phyloP scores from a whole-genome alignment of 2,113 vertebrate genomes.

The Heloderma charlesbogerti region DNA sequence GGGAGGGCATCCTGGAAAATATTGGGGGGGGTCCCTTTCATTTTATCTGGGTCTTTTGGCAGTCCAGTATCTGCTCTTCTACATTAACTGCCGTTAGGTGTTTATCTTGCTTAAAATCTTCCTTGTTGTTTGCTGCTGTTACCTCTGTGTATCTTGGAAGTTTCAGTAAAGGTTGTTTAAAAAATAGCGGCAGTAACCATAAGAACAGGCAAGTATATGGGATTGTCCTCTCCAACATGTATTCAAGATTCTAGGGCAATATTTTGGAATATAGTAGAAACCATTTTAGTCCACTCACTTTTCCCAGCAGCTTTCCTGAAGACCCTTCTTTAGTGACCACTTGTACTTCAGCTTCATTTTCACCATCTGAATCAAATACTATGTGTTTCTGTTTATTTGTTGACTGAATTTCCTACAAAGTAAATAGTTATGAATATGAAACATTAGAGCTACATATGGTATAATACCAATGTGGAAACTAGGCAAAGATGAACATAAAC shows the following conservation, averaged over 20 bases:
- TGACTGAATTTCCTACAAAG: constrained; percentile 79
- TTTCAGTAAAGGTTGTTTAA: neutral
- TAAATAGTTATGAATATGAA: neutral
- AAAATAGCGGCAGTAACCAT: neutral
- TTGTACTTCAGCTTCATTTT: constrained; percentile 68
- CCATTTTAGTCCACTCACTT: constrained; percentile 65
- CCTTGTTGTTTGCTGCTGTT: neutral
- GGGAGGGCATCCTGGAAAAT: neutral
- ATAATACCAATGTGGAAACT: neutral
- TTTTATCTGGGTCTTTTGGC: neutral
- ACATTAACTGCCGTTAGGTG: neutral
- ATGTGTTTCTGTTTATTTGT: constrained; percentile 83
- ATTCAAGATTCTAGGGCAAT: neutral
- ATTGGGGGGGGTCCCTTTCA: neutral
- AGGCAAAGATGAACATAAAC: neutral
- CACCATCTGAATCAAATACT: constrained; percentile 86
- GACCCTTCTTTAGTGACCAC: constrained; percentile 47
- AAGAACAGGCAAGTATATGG: neutral
- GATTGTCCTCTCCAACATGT: neutral
- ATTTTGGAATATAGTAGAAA: neutral
- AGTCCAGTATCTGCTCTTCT: neutral
- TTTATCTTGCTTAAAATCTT: neutral
- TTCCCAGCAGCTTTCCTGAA: neutral
- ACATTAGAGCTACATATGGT: neutral
- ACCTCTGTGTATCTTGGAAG: neutral